Base-by-base conservation (phyloP, 2,113 vertebrate species). In the Chrysemys picta region DNA sequence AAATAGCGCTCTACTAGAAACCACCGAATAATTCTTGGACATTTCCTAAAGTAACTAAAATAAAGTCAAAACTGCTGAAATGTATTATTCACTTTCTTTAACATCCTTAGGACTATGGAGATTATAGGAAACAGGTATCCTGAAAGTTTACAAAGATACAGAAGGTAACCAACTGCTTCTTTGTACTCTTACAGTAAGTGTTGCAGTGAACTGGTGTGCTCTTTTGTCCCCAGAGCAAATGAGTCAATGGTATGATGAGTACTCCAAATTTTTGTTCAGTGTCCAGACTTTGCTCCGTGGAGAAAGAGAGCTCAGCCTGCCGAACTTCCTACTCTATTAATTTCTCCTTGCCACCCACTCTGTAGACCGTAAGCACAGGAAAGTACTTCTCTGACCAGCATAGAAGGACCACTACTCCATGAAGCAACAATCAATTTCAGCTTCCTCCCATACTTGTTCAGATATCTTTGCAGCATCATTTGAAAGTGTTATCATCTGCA, bases 391-490 rank as follows among this genome's bases (percentile, higher is more conserved):
- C 76, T 45, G 49, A 3, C 35, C 57, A 5, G 27, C 13, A 22
- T 1, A 3, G 57, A 35, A 45, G 35, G 49, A 86, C 59, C 0
- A 0, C 8, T 21, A 2, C 0, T 12, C 9, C 10, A 12, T 0
- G 35, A 17, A 80, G 82, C 19, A 31, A 17, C 0, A 13, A 25
- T 16, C 57, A 59, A 10, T 13, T 38, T 53, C 6, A 13, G 38
- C 42, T 59, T 10, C 31, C 45, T 24, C 59, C 72, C 78, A 45
- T 47, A 10, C 24, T 9, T 29, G 16, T 27, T 45, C 27, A 75
- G 38, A 17, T 75, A 9, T 14, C n/a, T n/a, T 45, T 35, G 35
- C n/a, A 35, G 8, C 31, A 87, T 49, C 8, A n/a, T 22, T 78
- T 79, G 12, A 87, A 42, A n/a, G 16, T 49, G 0, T 19, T 22